Evolutionary conservation across 2,797 vertebrate genomes (phyloP), one percentile per base, ranked within the genome.

Genomic region (Micromesistius poutassou): DNA sequence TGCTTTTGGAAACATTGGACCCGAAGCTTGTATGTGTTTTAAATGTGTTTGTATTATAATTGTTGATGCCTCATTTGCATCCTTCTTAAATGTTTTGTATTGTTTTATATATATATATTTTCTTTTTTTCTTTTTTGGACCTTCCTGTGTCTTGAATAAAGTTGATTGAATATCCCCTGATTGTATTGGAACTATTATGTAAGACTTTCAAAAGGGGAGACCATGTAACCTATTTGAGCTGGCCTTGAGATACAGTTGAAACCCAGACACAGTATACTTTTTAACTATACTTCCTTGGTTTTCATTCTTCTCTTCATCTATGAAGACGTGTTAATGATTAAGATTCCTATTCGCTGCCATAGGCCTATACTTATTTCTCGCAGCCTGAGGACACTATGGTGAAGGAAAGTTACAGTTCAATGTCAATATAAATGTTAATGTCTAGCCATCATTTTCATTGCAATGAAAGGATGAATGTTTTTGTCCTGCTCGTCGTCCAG

Each of bases 251-350:
- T 62, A 22, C 22, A 62, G 93, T 90, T 93, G 93, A 91, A 94
- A 87, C 84, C 9, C 62, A 90, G 91, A 86, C 90, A 92, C 90
- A 93, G 80, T 85, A 78, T 85, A 82, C 86, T 66, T 86, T 81
- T 66, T 78, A 71, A 55, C 36, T 30, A 19, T 74, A 2, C 12
- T 55, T 84, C 71, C 80, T 73, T 46, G 8, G 22, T 74, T 81
- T 89, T 95, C 90, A 97, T 88, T 98, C 35, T 84, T 98, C 97
- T 98, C 35, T 84, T 98, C 97, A 79, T 98, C 96, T 78, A 95
- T 85, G 88, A 97, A 99, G 9, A 97, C 35, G 96, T 96, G 84
- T 94, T 94, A 72, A 88, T 87, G n/a, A n/a, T n/a, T n/a, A 86
- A 98, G 91, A 71, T 96, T 90, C 81, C 97, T 97, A 14, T 90